Percentiles rank a stretch among this genome's conserved stretches.
Conservation (phyloP, 2,888 invertebrate species). For the Hydroisotoma schaefferi region DNA sequence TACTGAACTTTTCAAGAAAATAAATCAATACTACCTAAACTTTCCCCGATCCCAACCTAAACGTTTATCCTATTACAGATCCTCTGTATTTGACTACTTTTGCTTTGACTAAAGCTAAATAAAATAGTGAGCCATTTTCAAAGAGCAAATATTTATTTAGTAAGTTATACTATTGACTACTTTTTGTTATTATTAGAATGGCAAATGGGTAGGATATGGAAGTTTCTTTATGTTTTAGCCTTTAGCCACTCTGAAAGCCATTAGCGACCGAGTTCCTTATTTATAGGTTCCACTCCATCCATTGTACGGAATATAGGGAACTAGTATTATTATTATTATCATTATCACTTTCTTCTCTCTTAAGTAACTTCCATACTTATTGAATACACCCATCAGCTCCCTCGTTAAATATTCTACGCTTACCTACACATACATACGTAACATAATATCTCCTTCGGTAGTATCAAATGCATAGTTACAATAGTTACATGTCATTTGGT, state of each 20-base stretch:
- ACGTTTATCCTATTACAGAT: too few species aligned
- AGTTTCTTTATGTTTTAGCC: constrained; percentile 2
- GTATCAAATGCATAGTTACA: neutral
- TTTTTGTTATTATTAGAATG: constrained; percentile 2
- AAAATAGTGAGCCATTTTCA: neutral
- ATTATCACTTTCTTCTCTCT: too few species aligned
- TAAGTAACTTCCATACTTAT: too few species aligned
- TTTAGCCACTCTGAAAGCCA: constrained; percentile 2
- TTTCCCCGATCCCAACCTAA: too few species aligned
- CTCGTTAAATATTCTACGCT: too few species aligned
- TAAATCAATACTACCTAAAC: too few species aligned
- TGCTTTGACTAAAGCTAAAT: too few species aligned
- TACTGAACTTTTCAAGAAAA: too few species aligned
- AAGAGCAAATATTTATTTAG: constrained; percentile 5
- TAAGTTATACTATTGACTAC: too few species aligned
- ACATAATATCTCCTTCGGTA: neutral
- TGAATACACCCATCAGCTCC: too few species aligned
- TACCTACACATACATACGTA: neutral
- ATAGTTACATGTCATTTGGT: too few species aligned
- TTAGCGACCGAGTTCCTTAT: neutral
- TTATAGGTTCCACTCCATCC: neutral
- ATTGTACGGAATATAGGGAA: neutral
- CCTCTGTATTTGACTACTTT: too few species aligned
- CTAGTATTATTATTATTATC: neutral
- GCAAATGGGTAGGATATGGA: neutral